Percentiles rank a stretch among this genome's conserved stretches.
phyloP scores from a whole-genome alignment of 2,888 invertebrate genomes.

The Andrena fulva region DNA sequence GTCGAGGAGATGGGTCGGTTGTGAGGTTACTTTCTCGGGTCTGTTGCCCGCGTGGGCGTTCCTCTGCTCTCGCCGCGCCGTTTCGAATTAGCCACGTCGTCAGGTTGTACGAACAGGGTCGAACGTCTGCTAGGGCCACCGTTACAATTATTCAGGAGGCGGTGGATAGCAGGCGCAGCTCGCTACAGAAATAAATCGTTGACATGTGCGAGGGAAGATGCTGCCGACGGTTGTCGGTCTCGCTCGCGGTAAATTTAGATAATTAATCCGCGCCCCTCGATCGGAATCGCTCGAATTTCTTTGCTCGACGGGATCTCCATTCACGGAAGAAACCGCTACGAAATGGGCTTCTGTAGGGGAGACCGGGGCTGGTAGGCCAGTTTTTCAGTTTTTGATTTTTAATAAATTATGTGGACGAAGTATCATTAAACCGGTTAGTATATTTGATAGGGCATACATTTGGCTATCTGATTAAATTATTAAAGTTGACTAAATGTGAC shows the following conservation, averaged over 20 bases:
- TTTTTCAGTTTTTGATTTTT: too few relatives aligned
- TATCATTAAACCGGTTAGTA: too few relatives aligned
- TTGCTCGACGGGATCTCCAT: background rate
- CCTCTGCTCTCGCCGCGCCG: background rate
- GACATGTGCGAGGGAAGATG: constrained; percentile 48
- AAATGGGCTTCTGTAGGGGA: constrained; percentile 5
- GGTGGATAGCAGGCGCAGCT: constrained; percentile 14
- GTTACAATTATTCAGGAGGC: constrained; percentile 45
- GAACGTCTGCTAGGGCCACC: constrained; percentile 14
- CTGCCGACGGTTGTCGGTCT: background rate
- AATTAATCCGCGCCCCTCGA: constrained; percentile 48
- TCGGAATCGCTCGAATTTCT: constrained; percentile 27
- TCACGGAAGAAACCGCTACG: constrained; percentile 11
- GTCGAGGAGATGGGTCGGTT: background rate
- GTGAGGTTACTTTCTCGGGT: background rate
- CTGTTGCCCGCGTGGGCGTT: background rate
- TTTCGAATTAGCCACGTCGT: constrained; percentile 43
- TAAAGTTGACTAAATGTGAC: too few relatives aligned
- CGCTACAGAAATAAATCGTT: constrained; percentile 63
- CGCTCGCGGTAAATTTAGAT: constrained; percentile 41
- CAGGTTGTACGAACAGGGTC: constrained; percentile 47
- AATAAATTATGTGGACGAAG: too few relatives aligned
- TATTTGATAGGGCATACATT: too few relatives aligned
- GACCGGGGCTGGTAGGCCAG: too few relatives aligned
- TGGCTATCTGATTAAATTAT: too few relatives aligned